Conservation (phyloP, 2,888 invertebrate species). For the Empis stercorea region DNA sequence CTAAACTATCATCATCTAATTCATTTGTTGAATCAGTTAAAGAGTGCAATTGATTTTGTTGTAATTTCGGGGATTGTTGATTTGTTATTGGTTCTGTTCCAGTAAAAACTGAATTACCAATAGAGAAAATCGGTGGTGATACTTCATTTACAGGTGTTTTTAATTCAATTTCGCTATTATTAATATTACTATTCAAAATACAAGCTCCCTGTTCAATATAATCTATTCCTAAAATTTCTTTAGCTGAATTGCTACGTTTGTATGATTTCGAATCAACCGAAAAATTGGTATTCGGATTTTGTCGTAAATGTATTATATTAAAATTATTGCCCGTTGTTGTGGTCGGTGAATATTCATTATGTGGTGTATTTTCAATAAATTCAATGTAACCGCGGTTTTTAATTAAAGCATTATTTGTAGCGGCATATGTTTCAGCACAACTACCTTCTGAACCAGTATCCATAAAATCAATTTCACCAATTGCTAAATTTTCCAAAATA, state of each 20-base stretch:
- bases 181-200: slow-evolving; percentile 20
- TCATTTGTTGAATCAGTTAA: slow-evolving; percentile 25
- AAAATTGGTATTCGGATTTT: not conserved
- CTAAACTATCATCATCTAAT: slow-evolving; percentile 46
- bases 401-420: slow-evolving; percentile 40
- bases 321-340: not conserved
- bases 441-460: slow-evolving; percentile 77
- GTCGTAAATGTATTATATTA: not conserved
- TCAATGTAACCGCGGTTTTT: slow-evolving; percentile 55
- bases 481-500: slow-evolving; percentile 40
- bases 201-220: slow-evolving; percentile 42
- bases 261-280: slow-evolving; percentile 2
- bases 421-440: slow-evolving; percentile 48
- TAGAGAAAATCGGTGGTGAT: slow-evolving; percentile 14
- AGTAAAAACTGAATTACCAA: not conserved
- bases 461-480: slow-evolving; percentile 74
- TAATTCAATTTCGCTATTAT: slow-evolving; percentile 27
- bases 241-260: slow-evolving; percentile 20
- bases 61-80: not conserved
- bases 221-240: slow-evolving; percentile 40
- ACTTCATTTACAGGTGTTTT: slow-evolving; percentile 38
- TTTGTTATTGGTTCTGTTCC: not conserved
- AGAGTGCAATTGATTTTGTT: slow-evolving; percentile 2
- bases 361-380: slow-evolving; percentile 39
- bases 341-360: not conserved